A percentile compares a stretch with the other conserved stretches of the same genome.
phyloP scores from a whole-genome alignment of 2,797 vertebrate genomes.

The Morus bassanus region DNA sequence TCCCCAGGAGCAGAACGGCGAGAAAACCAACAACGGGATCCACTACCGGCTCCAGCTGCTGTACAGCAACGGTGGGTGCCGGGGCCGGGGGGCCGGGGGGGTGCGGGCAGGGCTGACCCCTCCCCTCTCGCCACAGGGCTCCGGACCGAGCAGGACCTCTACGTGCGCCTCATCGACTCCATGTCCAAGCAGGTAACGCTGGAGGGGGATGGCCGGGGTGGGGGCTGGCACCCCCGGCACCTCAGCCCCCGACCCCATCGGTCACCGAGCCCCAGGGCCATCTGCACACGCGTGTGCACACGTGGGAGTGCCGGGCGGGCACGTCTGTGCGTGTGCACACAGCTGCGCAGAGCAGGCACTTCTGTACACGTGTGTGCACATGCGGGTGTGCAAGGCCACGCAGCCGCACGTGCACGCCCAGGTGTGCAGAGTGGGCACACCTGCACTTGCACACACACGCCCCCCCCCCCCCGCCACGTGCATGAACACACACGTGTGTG shows the following conservation, averaged over 20 bases:
- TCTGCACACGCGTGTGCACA: neutral
- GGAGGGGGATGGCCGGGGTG: neutral
- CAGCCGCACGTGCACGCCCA: no score
- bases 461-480: neutral
- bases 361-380: no score
- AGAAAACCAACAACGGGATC: slow-evolving; percentile 94
- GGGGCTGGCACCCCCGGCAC: neutral
- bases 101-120: neutral
- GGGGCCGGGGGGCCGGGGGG: neutral
- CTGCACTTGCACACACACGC: neutral
- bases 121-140: slow-evolving; percentile 76
- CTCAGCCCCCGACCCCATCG: neutral
- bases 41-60: slow-evolving; percentile 93
- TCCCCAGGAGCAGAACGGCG: slow-evolving; percentile 85
- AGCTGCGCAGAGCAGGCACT: neutral
- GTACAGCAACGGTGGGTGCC: slow-evolving; percentile 88
- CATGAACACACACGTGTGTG: rapidly evolving
- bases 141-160: slow-evolving; percentile 92
- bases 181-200: slow-evolving; percentile 91
- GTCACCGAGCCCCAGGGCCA: neutral
- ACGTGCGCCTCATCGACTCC: slow-evolving; percentile 92
- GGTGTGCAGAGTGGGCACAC: no score
- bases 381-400: no score
- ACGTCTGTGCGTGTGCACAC: neutral
- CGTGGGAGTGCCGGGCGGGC: neutral